These are phyloP conservation scores for Plebejus melissa DNA, from an alignment of 2,888 invertebrate species.

Conservation along the genomic window DNA sequence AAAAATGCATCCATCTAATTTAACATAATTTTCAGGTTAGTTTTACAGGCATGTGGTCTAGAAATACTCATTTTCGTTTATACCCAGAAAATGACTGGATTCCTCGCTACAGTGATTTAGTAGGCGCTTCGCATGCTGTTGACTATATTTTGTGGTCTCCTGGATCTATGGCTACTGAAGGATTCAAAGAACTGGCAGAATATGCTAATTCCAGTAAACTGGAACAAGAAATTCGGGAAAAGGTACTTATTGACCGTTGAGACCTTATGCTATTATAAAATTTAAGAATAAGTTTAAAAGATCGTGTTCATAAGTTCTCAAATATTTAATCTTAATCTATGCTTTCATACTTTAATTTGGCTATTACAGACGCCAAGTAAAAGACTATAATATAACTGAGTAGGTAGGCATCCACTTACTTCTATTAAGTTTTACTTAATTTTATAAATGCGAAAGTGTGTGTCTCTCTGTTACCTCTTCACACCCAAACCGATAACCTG, in stretches of 20 bases:
- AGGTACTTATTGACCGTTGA: conserved; percentile 44
- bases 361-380: not conserved
- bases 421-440: too few species aligned
- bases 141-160: conserved; percentile 63
- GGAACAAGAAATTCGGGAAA: conserved; percentile 61
- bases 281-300: not conserved
- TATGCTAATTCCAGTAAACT: conserved; percentile 60
- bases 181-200: conserved; percentile 60
- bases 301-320: not conserved
- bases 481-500: too few species aligned
- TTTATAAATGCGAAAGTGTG: too few species aligned
- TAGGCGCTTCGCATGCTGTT: conserved; percentile 61
- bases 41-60: conserved; percentile 67
- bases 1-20: not conserved
- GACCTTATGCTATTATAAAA: not conserved
- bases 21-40: conserved; percentile 45
- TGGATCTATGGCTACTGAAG: conserved; percentile 56
- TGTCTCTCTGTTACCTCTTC: too few species aligned
- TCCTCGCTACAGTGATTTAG: conserved; percentile 61
- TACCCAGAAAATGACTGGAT: conserved; percentile 69
- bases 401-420: too few species aligned
- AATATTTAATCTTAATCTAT: not conserved
- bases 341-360: not conserved
- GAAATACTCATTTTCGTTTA: conserved; percentile 60
- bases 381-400: not conserved